Evolutionary conservation across 2,797 vertebrate species (phyloP).

Genomic region (Orientallactaga sibirica): DNA sequence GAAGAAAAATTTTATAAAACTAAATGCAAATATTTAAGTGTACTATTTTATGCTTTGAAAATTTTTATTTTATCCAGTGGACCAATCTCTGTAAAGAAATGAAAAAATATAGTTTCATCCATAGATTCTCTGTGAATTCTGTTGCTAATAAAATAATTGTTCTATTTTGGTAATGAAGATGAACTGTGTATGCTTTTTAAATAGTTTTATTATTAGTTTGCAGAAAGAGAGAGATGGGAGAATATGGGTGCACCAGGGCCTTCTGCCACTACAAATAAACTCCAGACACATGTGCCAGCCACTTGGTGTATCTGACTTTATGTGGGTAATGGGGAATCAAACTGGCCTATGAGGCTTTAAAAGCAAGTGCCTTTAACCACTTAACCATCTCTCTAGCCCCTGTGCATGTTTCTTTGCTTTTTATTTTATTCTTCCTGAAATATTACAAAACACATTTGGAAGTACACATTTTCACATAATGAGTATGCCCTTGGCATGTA

Average conservation of each 20-base stretch:
- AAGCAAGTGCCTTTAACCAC: too few species aligned
- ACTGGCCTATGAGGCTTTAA: too few species aligned
- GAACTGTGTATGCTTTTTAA: too few species aligned
- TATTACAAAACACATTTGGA: not conserved
- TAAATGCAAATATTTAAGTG: not conserved
- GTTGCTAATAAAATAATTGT: not conserved
- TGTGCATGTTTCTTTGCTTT: not conserved
- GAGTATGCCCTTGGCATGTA: fast-evolving
- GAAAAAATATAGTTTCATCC: not conserved
- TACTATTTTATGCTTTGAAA: not conserved
- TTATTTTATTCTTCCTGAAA: not conserved
- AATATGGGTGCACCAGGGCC: too few species aligned
- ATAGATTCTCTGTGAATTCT: not conserved
- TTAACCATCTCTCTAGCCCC: too few species aligned
- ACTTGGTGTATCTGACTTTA: too few species aligned
- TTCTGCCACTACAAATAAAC: too few species aligned
- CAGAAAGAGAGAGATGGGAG: too few species aligned
- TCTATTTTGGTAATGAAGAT: not conserved
- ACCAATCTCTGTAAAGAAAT: not conserved
- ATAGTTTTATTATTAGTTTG: too few species aligned
- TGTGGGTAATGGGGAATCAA: too few species aligned
- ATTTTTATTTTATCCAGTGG: not conserved
- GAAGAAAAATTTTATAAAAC: not conserved
- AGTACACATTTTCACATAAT: not conserved
- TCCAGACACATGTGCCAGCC: too few species aligned